Percentiles rank a stretch among this genome's conserved stretches.
Evolutionary conservation across 2,888 invertebrate species (phyloP).

Genomic region (Lasioglossum malachurum): DNA sequence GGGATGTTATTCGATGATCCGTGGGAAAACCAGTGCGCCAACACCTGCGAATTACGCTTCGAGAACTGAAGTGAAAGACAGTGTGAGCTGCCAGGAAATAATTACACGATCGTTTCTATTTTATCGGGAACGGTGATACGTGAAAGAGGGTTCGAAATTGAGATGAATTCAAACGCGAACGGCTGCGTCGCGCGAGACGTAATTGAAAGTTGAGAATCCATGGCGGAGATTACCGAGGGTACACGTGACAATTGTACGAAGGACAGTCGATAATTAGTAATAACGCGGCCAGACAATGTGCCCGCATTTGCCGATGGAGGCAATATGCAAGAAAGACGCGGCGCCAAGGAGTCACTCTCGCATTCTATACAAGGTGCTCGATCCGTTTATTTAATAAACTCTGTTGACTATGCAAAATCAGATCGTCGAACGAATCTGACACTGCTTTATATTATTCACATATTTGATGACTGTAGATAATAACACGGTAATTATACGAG

Average conservation of each 20-base stretch:
- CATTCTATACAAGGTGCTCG: conserved; percentile 60
- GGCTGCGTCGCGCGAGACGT: conserved; percentile 10
- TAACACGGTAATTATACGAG: too few species aligned
- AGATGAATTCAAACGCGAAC: background rate
- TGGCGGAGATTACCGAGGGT: conserved; percentile 33
- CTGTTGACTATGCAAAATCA: conserved; percentile 46
- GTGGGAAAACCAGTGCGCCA: background rate
- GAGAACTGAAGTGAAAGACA: background rate
- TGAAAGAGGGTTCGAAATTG: background rate
- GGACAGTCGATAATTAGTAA: conserved; percentile 80
- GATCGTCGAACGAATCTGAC: conserved; percentile 1
- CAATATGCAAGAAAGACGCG: conserved; percentile 55
- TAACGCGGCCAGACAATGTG: conserved; percentile 79
- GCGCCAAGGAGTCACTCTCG: conserved; percentile 56
- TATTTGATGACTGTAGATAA: too few species aligned
- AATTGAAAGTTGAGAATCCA: conserved; percentile 50
- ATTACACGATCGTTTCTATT: background rate
- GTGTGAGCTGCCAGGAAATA: background rate
- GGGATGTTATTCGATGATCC: conserved; percentile 6
- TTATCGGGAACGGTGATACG: background rate
- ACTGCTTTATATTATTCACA: too few species aligned
- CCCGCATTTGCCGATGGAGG: conserved; percentile 74
- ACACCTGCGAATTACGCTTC: background rate
- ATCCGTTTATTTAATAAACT: conserved; percentile 47
- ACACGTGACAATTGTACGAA: conserved; percentile 73